phyloP scores from a whole-genome alignment of 2,888 invertebrate species.

The Hecatera dysodea region DNA sequence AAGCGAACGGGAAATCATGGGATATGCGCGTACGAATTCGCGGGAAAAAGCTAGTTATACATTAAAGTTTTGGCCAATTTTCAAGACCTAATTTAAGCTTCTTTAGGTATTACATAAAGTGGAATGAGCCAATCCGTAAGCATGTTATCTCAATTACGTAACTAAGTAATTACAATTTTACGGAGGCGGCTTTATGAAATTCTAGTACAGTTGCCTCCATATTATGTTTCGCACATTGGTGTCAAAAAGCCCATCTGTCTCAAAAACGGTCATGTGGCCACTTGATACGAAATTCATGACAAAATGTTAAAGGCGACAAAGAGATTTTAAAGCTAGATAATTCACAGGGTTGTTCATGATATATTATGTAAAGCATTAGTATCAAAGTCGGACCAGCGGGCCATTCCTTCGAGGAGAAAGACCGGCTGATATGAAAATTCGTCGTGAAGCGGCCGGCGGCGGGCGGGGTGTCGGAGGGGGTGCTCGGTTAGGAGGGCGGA shows the following conservation, averaged over 20 bases:
- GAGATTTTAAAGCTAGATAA: conserved; percentile 77
- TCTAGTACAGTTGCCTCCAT: neutral
- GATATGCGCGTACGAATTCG: too few relatives aligned
- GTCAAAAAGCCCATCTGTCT: neutral
- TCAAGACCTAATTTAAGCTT: conserved; percentile 18
- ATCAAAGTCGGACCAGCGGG: conserved; percentile 79
- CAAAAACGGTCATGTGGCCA: conserved; percentile 12
- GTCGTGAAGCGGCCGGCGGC: conserved; percentile 83
- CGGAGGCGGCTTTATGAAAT: neutral
- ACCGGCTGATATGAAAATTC: conserved; percentile 90
- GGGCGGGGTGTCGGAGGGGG: conserved; percentile 75
- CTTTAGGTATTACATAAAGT: conserved; percentile 35
- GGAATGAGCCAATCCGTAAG: conserved; percentile 27
- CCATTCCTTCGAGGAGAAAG: conserved; percentile 85
- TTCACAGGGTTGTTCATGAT: conserved; percentile 74
- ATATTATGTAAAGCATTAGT: conserved; percentile 85
- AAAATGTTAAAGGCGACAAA: conserved; percentile 70
- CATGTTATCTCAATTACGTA: conserved; percentile 30
- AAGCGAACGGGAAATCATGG: too few relatives aligned
- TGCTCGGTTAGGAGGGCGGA: conserved; percentile 77
- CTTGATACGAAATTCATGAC: conserved; percentile 55
- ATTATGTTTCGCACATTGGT: neutral
- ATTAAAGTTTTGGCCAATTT: conserved; percentile 21
- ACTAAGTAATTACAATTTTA: neutral
- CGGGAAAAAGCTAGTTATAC: too few relatives aligned